phyloP scores from a whole-genome alignment of 1,140 invertebrate species.

The Galleria mellonella region DNA sequence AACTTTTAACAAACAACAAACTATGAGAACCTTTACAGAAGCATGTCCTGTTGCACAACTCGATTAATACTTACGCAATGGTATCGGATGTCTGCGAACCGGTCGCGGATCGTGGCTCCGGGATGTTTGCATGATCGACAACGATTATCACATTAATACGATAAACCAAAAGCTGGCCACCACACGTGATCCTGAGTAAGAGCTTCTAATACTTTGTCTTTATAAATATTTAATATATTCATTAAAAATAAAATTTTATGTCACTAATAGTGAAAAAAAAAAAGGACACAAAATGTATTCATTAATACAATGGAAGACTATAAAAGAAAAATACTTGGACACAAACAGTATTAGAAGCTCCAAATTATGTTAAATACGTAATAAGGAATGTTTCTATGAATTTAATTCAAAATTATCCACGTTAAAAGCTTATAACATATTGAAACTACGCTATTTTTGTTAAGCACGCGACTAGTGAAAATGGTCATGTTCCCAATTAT shows the following conservation, averaged over 20 bases:
- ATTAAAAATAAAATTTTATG: too few species aligned
- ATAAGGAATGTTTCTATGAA: slow-evolving; percentile 8
- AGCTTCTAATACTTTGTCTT: slow-evolving; percentile 29
- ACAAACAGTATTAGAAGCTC: slow-evolving; percentile 18
- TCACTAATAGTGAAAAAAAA: too few species aligned
- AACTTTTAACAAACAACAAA: slow-evolving; percentile 55
- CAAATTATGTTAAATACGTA: slow-evolving; percentile 10
- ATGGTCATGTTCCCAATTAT: background rate
- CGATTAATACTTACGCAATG: slow-evolving; percentile 64
- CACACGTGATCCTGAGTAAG: slow-evolving; percentile 32
- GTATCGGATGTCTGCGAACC: slow-evolving; percentile 55
- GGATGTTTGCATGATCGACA: slow-evolving; percentile 68
- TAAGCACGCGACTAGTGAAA: slow-evolving; percentile 14
- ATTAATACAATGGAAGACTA: too few species aligned
- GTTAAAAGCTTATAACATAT: background rate
- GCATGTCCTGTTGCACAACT: slow-evolving; percentile 55
- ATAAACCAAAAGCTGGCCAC: slow-evolving; percentile 55
- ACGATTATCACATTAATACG: slow-evolving; percentile 72
- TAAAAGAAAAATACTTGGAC: too few species aligned
- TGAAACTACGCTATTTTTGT: too few species aligned
- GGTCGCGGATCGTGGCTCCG: slow-evolving; percentile 48
- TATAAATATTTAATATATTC: too few species aligned
- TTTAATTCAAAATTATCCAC: slow-evolving; percentile 4
- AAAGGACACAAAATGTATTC: too few species aligned
- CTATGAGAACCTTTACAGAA: slow-evolving; percentile 54